phyloP scores from a whole-genome alignment of 1,140 invertebrate genomes.

The Procambarus clarkii region DNA sequence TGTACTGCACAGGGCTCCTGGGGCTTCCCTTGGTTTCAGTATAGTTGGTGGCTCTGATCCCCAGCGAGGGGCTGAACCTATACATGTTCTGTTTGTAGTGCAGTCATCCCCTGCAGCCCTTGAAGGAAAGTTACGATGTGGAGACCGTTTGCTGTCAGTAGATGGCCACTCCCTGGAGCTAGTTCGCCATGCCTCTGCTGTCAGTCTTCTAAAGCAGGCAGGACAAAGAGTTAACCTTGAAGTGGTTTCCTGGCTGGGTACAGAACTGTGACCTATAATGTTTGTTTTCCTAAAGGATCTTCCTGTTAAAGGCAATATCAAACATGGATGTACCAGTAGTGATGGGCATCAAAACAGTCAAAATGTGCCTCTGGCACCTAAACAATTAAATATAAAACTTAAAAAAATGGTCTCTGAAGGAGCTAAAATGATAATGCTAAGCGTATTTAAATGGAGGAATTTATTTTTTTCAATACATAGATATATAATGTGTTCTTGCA shows the following conservation, averaged over 20 bases:
- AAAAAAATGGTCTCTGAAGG: not conserved
- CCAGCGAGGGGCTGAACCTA: constrained; percentile 76
- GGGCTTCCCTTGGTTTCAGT: constrained; percentile 77
- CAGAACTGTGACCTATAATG: constrained; percentile 74
- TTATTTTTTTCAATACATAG: not conserved
- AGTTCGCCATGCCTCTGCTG: constrained; percentile 77
- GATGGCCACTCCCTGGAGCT: constrained; percentile 77
- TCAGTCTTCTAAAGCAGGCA: constrained; percentile 77
- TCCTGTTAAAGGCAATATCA: not conserved
- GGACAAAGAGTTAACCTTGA: constrained; percentile 77
- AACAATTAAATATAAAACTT: not conserved
- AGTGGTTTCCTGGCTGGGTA: constrained; percentile 76
- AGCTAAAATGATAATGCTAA: not conserved
- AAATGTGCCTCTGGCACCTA: not conserved
- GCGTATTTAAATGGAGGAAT: not conserved
- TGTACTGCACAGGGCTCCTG: constrained; percentile 74
- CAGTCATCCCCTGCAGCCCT: constrained; percentile 77
- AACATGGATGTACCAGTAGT: not conserved
- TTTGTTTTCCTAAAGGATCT: not conserved
- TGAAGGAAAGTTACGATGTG: constrained; percentile 77
- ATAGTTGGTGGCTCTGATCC: constrained; percentile 78
- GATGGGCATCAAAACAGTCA: not conserved
- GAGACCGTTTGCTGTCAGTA: constrained; percentile 78
- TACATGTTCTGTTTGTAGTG: constrained; percentile 79
- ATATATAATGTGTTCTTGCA: not conserved